Conservation (phyloP, 2,888 invertebrate species). For the Oscheius sp. region DNA sequence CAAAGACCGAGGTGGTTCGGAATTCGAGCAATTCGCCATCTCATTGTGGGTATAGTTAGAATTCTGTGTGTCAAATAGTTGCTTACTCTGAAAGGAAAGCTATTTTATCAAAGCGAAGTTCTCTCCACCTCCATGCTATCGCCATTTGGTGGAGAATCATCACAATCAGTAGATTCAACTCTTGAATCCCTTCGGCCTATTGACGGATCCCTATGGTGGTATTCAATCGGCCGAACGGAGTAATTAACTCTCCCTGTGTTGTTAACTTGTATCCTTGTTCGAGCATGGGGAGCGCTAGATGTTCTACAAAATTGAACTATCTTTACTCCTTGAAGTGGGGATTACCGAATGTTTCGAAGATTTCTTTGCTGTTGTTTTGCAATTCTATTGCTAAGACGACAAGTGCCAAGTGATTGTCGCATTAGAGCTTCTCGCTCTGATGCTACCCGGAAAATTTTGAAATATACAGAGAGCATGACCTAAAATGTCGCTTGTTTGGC, state of each 20-base stretch:
- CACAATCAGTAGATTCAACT: slow-evolving; percentile 54
- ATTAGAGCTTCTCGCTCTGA: slow-evolving; percentile 68
- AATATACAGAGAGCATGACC: slow-evolving; percentile 72
- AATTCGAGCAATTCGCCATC: slow-evolving; percentile 34
- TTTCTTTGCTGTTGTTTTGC: slow-evolving; percentile 56
- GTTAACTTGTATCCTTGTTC: slow-evolving; percentile 42
- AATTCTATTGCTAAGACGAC: slow-evolving; percentile 63
- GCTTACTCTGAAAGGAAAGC: slow-evolving; percentile 12
- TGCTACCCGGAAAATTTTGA: slow-evolving; percentile 70
- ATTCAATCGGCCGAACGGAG: slow-evolving; percentile 57
- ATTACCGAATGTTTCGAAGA: slow-evolving; percentile 36
- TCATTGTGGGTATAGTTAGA: background rate
- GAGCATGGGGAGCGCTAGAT: slow-evolving; percentile 52
- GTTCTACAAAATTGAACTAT: slow-evolving; percentile 39
- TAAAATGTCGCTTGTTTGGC: slow-evolving; percentile 30
- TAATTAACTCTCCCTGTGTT: slow-evolving; percentile 50
- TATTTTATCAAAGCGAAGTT: background rate
- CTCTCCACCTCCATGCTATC: slow-evolving; percentile 38
- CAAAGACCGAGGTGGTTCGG: slow-evolving; percentile 42
- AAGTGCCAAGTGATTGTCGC: slow-evolving; percentile 68
- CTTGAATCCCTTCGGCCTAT: slow-evolving; percentile 19
- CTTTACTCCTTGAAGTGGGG: background rate
- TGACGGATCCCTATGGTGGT: slow-evolving; percentile 14
- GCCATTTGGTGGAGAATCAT: slow-evolving; percentile 52
- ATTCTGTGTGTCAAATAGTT: background rate